These are phyloP conservation scores for Rhyacophila evoluta DNA, from an alignment of 2,888 invertebrate genomes.

Conservation along the genomic window DNA sequence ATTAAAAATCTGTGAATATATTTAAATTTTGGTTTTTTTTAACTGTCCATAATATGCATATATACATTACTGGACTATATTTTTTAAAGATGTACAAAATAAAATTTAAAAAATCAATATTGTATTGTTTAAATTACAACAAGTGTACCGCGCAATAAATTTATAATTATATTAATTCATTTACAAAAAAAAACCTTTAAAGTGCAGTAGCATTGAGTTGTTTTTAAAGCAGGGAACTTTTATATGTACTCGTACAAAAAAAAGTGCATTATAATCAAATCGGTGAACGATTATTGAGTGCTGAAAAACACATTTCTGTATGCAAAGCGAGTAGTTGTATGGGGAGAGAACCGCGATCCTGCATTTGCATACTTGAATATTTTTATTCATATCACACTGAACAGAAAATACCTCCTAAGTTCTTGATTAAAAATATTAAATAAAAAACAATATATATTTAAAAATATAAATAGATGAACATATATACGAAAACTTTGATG, in stretches of 20 bases:
- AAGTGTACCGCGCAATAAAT: background rate
- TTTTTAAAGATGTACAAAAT: too few species aligned
- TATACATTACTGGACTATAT: too few species aligned
- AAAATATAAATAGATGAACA: background rate
- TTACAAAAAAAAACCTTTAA: background rate
- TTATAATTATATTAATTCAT: background rate
- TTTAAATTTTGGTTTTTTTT: too few species aligned
- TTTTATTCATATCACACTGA: conserved; percentile 41
- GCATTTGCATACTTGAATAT: conserved; percentile 54
- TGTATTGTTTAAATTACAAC: too few species aligned
- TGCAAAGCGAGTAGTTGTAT: conserved; percentile 47
- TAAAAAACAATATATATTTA: background rate
- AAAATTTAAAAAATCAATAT: too few species aligned
- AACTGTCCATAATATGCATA: too few species aligned
- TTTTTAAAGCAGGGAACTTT: background rate
- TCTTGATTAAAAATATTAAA: too few species aligned
- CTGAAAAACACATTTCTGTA: conserved; percentile 54
- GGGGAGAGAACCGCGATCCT: conserved; percentile 28
- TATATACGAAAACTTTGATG: too few species aligned
- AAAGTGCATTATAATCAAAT: conserved; percentile 54
- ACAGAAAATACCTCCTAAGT: background rate
- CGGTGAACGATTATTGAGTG: conserved; percentile 52
- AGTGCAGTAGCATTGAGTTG: background rate
- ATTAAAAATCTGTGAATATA: too few species aligned
- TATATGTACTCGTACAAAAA: background rate